Conservation (phyloP, 2,797 vertebrate genomes). For the Euthynnus affinis region DNA sequence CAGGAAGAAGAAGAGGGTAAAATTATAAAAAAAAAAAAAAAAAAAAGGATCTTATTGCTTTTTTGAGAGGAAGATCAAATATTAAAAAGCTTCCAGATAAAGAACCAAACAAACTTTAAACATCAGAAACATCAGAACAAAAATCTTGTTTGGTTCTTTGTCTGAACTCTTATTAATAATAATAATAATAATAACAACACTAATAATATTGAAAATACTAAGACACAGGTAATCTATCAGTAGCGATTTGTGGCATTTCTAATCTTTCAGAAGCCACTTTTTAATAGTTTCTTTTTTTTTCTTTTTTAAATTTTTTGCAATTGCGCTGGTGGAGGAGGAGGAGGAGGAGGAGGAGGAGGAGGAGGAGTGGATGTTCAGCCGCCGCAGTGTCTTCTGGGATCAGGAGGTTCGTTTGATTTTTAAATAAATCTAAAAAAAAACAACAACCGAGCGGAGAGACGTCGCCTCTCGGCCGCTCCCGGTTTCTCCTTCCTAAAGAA, state of each 20-base stretch:
- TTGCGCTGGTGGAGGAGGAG: slow-evolving; percentile 13
- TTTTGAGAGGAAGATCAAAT: slow-evolving; percentile 26
- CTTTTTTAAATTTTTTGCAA: background rate
- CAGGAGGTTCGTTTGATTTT: background rate
- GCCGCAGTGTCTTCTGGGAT: background rate
- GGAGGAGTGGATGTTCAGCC: slow-evolving; percentile 8
- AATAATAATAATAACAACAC: background rate
- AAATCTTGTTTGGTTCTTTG: slow-evolving; percentile 30
- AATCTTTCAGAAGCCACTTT: slow-evolving; percentile 21
- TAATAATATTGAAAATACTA: slow-evolving; percentile 2
- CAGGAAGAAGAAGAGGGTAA: too few relatives aligned
- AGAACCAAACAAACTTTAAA: slow-evolving; percentile 31
- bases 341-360: background rate
- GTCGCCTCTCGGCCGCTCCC: background rate
- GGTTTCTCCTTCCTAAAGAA: slow-evolving; percentile 4
- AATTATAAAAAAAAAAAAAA: too few relatives aligned
- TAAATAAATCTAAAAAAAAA: slow-evolving; percentile 27
- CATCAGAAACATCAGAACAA: background rate
- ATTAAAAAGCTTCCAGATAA: slow-evolving; percentile 31
- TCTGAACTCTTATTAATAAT: background rate
- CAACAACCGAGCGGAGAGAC: slow-evolving; percentile 4
- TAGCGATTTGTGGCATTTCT: slow-evolving; percentile 32
- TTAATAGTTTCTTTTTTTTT: too few relatives aligned
- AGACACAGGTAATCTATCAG: slow-evolving; percentile 32
- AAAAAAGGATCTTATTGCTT: slow-evolving; percentile 58